phyloP scores from a whole-genome alignment of 2,113 vertebrate species.

The Naja naja region DNA sequence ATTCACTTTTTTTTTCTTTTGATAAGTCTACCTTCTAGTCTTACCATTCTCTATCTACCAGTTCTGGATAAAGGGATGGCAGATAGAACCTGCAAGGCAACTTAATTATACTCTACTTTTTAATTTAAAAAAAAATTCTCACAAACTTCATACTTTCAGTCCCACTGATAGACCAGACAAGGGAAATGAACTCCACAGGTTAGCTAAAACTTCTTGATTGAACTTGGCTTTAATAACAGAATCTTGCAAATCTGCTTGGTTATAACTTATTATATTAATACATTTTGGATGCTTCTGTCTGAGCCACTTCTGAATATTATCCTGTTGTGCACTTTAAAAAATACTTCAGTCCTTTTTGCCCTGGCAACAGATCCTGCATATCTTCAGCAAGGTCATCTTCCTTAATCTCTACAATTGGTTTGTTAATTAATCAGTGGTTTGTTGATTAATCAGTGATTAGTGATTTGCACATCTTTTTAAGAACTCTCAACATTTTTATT shows the following conservation, averaged over 20 bases:
- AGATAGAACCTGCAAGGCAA: not conserved
- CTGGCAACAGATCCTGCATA: not conserved
- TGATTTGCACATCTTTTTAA: not conserved
- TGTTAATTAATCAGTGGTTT: not conserved
- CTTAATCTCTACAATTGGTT: not conserved
- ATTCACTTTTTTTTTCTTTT: not conserved
- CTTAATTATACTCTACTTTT: not conserved
- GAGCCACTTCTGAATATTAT: not conserved
- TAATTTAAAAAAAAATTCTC: not conserved
- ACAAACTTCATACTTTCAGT: not conserved
- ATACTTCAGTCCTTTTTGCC: not conserved
- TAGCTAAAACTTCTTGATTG: not conserved
- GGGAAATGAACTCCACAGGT: not conserved
- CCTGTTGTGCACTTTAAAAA: not conserved
- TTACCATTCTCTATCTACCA: not conserved
- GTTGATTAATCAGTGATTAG: not conserved
- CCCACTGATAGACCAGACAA: not conserved
- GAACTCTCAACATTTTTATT: not conserved
- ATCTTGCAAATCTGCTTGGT: not conserved
- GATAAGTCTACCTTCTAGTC: not conserved
- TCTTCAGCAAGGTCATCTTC: not conserved
- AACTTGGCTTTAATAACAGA: not conserved
- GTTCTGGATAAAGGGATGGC: not conserved
- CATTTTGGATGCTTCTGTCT: not conserved
- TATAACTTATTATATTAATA: not conserved